Evolutionary conservation across 2,113 vertebrate genomes (phyloP), one percentile per base, ranked within the genome.

Genomic region (Lathamus discolor): DNA sequence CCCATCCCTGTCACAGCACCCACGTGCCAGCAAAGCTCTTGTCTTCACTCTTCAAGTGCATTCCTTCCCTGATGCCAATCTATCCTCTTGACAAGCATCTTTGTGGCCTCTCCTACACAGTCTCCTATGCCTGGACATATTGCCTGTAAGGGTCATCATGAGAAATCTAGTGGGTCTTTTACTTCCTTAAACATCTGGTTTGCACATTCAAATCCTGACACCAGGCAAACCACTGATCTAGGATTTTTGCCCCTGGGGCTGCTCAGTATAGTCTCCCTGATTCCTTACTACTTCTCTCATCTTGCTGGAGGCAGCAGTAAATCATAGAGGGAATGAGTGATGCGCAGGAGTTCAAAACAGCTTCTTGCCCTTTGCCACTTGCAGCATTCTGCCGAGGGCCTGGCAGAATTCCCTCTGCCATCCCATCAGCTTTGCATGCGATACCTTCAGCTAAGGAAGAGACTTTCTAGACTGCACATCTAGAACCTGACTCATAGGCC

Each of bases 271-370:
- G 2, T 64, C 15, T 55, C 18, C 28, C 22, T 28, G 13, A 11
- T 14, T 48, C 35, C 17, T 35, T 37, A 25, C 10, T 55, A 11
- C 23, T 48, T 22, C 17, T 22, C 22, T 68, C 1, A 1, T 12
- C 49, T 83, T 39, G 1, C 33, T 62, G 55, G 61, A 35, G 35
- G 46, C 82, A 87, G 55, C 24, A 31, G n/a, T 17, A 63, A 35
- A 22, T 44, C 8, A 1, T 0, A 33, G 81, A 17, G 24, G 17
- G 12, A 35, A 19, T 10, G 28, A 27, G 5, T 13, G 27, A 12
- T 8, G 14, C 41, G 35, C 28, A 25, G 24, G 74, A 84, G 37
- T 12, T 24, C 59, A 29, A 14, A 27, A 7, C 23, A 33, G 5
- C 23, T 52, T 61, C 43, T 27, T 91, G 49, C 41, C 44, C 81